phyloP scores from a whole-genome alignment of 1,140 invertebrate genomes.

The Drosophila teissieri region DNA sequence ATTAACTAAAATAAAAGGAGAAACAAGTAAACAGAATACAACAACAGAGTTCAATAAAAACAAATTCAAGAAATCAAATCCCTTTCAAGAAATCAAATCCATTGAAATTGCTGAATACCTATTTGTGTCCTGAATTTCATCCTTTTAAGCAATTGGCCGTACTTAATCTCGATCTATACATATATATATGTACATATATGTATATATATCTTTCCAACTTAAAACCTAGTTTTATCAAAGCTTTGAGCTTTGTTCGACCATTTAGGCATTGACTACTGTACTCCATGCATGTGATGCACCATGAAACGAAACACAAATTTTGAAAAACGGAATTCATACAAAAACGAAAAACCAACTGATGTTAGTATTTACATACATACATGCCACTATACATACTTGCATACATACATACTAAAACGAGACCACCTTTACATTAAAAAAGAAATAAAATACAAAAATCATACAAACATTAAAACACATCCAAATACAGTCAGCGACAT shows the following conservation, averaged over 20 bases:
- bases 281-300: conserved; percentile 53
- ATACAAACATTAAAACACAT: conserved; percentile 24
- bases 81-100: conserved; percentile 5
- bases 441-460: neutral
- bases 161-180: conserved; percentile 24
- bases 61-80: conserved; percentile 22
- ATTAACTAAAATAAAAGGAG: conserved; percentile 23
- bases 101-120: conserved; percentile 23
- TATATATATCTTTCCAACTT: conserved; percentile 32
- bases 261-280: conserved; percentile 50
- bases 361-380: conserved; percentile 54
- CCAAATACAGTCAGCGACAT: conserved; percentile 44
- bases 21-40: conserved; percentile 25
- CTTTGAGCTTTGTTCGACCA: conserved; percentile 50
- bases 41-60: conserved; percentile 24
- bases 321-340: conserved; percentile 25
- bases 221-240: conserved; percentile 37
- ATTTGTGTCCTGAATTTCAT: conserved; percentile 25
- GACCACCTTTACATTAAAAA: conserved; percentile 46
- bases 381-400: conserved; percentile 39
- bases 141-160: conserved; percentile 29
- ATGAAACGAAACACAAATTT: conserved; percentile 49
- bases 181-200: neutral
- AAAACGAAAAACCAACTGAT: conserved; percentile 15
- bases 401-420: conserved; percentile 50